Base-by-base conservation (phyloP, 2,888 invertebrate species). In the Diachrysia chrysitis region DNA sequence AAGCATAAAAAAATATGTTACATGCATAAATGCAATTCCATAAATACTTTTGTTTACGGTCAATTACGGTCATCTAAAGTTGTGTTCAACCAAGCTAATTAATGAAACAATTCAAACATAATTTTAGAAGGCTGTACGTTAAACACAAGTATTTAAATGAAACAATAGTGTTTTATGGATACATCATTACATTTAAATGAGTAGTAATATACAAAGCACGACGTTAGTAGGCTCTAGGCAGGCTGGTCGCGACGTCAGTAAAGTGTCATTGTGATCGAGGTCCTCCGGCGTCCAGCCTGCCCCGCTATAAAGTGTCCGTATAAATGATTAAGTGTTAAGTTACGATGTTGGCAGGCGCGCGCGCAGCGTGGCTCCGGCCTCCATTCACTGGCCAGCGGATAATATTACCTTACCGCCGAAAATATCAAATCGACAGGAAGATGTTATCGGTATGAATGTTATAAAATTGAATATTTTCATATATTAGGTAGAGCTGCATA, bases 281-380 rank as follows among this genome's bases (percentile, higher is more conserved):
- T 68, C 64, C 74, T 68, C 21, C 74, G 64, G 71, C 66, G 70
- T 57, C 75, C 80, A 82, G 82, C 85, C 77, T 79, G 80, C 73
- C 82, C 85, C 85, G 83, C 90, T 91, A 92, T 92, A 93, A 94
- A 93, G 89, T 91, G 94, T 93, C 93, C 86, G 79, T 87, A 87
- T 90, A 90, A 92, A 95, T 94, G 95, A 95, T 95, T 94, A 92
- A 95, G 94, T 95, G 94, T 92, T 93, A 94, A 94, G 93, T 94
- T 94, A 94, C 91, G 93, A 92, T 87, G 87, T 87, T 87, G 83
- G 89, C 88, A 84, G 84, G 90, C 91, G 89, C 89, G 85, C 90
- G 89, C 95, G 87, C 95, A 93, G 94, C 94, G 84, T 90, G 94
- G 87, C 85, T 66, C 84, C 92, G 82, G 78, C 78, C 86, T 90